Conservation (phyloP, 2,113 vertebrate species). For the Polypterus senegalus region DNA sequence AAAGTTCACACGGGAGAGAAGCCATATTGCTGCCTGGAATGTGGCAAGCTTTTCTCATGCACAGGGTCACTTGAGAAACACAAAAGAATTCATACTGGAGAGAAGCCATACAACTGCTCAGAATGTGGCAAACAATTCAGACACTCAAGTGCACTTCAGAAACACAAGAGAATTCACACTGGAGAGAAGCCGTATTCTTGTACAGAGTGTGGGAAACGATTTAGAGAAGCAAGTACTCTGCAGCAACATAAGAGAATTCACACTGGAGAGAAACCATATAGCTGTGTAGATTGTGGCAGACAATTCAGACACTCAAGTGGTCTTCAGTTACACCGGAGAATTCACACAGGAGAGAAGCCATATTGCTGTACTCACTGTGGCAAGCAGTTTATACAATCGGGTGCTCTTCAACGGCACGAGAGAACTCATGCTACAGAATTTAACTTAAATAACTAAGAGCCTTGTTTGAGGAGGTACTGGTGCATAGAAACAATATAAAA, state of each 20-base stretch:
- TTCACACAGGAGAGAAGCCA: slow-evolving; percentile 29
- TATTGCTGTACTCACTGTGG: slow-evolving; percentile 22
- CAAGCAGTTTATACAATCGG: slow-evolving; percentile 27
- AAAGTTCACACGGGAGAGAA: too few relatives aligned
- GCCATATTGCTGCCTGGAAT: too few relatives aligned
- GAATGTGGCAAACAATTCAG: too few relatives aligned
- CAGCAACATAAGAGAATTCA: slow-evolving; percentile 23
- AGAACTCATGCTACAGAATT: slow-evolving; percentile 19
- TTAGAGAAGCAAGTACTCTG: slow-evolving; percentile 17
- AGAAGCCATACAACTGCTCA: too few relatives aligned
- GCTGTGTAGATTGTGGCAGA: slow-evolving; percentile 26
- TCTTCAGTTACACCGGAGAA: slow-evolving; percentile 22
- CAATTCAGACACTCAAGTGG: slow-evolving; percentile 21
- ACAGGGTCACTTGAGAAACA: too few relatives aligned
- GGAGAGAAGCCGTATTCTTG: slow-evolving; percentile 2
- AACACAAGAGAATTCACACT: slow-evolving; percentile 9
- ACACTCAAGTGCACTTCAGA: too few relatives aligned
- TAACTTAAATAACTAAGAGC: too few relatives aligned
- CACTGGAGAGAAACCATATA: slow-evolving; percentile 20
- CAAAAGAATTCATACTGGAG: too few relatives aligned
- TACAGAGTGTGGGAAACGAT: slow-evolving; percentile 4
- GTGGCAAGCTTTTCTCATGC: too few relatives aligned
- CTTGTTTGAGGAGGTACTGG: too few relatives aligned
- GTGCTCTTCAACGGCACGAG: slow-evolving; percentile 22
- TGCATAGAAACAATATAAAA: too few relatives aligned